Evolutionary conservation across 2,888 invertebrate genomes (phyloP).

Genomic region (Spisula subtruncata): DNA sequence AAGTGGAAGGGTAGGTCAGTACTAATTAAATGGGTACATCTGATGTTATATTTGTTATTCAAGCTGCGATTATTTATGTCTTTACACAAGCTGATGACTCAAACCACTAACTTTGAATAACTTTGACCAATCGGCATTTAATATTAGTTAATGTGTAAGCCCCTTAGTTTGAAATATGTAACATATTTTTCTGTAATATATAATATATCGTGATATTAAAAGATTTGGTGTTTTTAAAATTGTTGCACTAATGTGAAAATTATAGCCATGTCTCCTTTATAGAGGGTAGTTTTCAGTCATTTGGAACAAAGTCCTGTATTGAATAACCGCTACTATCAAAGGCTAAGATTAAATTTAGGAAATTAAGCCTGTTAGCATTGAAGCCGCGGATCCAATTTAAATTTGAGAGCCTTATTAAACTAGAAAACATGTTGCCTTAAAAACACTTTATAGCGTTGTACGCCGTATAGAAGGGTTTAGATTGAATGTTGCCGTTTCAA

Average conservation of each 20-base stretch:
- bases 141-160: not conserved
- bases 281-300: not conserved
- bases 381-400: conserved; percentile 36
- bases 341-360: conserved; percentile 48
- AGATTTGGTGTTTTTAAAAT: conserved; percentile 12
- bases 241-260: conserved; percentile 4
- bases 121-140: not conserved
- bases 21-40: too few relatives aligned
- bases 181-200: conserved; percentile 9
- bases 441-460: conserved; percentile 24
- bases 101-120: not conserved
- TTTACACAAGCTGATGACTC: not conserved
- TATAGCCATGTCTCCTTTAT: conserved; percentile 14
- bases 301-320: conserved; percentile 43
- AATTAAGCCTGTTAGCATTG: conserved; percentile 44
- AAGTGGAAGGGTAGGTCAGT: too few relatives aligned
- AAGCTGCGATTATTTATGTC: too few relatives aligned
- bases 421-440: conserved; percentile 4
- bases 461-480: not conserved
- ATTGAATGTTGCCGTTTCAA: not conserved
- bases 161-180: not conserved
- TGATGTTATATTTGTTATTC: too few relatives aligned
- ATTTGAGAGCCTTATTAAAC: conserved; percentile 49
- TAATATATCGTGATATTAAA: conserved; percentile 12
- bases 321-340: conserved; percentile 44